Base-by-base conservation (phyloP, 30 jellyfish, hydroid and myxozoan genomes). In the Haliclystus octoradiatus region DNA sequence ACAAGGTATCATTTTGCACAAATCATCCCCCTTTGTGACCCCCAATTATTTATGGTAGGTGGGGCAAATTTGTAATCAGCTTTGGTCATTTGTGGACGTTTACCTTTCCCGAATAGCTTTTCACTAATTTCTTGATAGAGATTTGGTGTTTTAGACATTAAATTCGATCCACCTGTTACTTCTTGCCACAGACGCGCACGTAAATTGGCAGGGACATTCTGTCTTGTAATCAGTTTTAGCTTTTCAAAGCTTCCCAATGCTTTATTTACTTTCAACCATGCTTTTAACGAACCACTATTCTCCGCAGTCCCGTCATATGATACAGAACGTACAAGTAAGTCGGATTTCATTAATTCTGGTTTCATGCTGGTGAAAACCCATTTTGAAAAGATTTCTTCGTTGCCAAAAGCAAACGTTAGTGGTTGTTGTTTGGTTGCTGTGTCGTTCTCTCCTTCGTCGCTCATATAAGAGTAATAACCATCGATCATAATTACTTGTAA, bases 151-250 rank as follows among this genome's bases (percentile, higher is more conserved):
- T 50, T 68, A 23, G 80, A 67, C 84, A 71, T 86, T 31, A 86
- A 67, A 32, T 83, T 63, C 31, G 78, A 52, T 2, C 96, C 96
- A 4, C 96, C 96, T 1, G 92, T 62, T 0, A 86, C 70, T 33
- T 79, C 82, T 29, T 79, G 85, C 96, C 96, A 86, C 27, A 78
- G 69, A 23, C 84, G 46, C 27, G 83, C 69, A 4, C 96, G 73
- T 0, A 70, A 65, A 2, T 69, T 5, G 31, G 85, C 77, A 22
- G 94, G 92, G 0, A 79, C 75, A 52, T 71, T 78, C 33, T 84
- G 62, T 25, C 96, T 79, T 9, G 80, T 63, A 35, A 77, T 67
- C 12, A 71, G 52, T 26, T 86, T 86, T 28, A 86, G 82, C 46
- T 75, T 79, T 9, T 73, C 57, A 40, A 40, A 40, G 57, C 57